Conservation (phyloP, 2,797 vertebrate genomes). For the Phoxinus dragarum region DNA sequence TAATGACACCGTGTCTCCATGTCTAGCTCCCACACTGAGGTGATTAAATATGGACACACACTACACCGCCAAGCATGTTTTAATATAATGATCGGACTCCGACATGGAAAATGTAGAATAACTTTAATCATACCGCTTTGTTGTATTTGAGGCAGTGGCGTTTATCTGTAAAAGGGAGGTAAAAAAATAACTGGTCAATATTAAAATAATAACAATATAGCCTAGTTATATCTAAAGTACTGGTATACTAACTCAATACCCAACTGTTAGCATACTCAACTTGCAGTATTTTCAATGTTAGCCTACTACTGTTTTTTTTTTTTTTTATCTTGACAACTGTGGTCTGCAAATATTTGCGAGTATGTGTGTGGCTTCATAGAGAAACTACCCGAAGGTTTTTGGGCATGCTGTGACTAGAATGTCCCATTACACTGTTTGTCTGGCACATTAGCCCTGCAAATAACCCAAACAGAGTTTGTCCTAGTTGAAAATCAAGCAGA, state of each 20-base stretch:
- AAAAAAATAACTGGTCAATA: neutral
- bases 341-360: neutral
- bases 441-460: conserved; percentile 39
- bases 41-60: conserved; percentile 55
- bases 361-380: neutral
- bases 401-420: conserved; percentile 45
- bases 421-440: conserved; percentile 22
- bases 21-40: conserved; percentile 43
- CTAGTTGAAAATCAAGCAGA: neutral
- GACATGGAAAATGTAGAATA: conserved; percentile 34
- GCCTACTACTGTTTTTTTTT: neutral
- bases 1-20: conserved; percentile 51
- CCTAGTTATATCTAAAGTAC: neutral
- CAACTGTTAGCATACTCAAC: neutral
- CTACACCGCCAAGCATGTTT: neutral
- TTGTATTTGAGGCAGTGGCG: neutral
- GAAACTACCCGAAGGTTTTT: conserved; percentile 27
- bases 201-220: neutral
- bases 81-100: conserved; percentile 31
- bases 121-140: conserved; percentile 8
- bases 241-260: neutral
- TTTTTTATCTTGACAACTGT: neutral
- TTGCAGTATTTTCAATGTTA: neutral
- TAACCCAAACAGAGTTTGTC: conserved; percentile 13
- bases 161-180: conserved; percentile 7